Percentiles rank a stretch among this genome's conserved stretches.
These are phyloP conservation scores for Scomberomorus guttatus DNA, from an alignment of 2,797 vertebrate genomes.

Conservation along the genomic window DNA sequence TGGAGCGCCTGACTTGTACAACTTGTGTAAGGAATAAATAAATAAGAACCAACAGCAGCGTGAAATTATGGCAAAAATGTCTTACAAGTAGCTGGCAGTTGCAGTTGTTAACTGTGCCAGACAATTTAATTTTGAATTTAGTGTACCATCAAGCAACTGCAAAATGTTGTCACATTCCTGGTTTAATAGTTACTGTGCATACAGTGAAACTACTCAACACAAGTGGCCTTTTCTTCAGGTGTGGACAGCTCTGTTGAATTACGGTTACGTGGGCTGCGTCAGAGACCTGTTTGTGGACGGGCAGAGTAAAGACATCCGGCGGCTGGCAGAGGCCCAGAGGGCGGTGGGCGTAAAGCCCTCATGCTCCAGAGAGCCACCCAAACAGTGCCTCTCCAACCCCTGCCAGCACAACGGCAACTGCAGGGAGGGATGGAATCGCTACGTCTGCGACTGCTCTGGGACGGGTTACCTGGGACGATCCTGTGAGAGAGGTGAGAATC, in stretches of 20 bases:
- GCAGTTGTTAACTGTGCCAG: not conserved
- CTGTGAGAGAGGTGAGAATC: conserved; percentile 94
- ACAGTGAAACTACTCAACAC: conserved; percentile 13
- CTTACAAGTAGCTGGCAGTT: not conserved
- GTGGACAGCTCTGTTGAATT: conserved; percentile 95
- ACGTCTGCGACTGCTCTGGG: conserved; percentile 97
- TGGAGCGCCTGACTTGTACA: not conserved
- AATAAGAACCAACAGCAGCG: not conserved
- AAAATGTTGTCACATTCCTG: conserved; percentile 3
- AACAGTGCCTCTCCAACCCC: conserved; percentile 98
- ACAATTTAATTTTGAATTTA: conserved; percentile 2
- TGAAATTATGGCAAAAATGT: not conserved
- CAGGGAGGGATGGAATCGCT: conserved; percentile 98
- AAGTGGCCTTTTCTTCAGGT: conserved; percentile 67
- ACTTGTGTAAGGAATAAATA: not conserved
- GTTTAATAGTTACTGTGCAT: not conserved
- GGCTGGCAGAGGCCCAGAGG: conserved; percentile 95
- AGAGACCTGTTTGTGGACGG: conserved; percentile 98
- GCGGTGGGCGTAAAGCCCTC: conserved; percentile 98
- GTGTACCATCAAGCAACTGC: not conserved
- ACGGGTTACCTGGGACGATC: conserved; percentile 97
- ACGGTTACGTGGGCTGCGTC: conserved; percentile 98
- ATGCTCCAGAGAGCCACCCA: conserved; percentile 94
- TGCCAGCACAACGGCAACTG: conserved; percentile 97
- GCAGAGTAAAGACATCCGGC: conserved; percentile 98